phyloP scores from a whole-genome alignment of 2,888 invertebrate genomes.

The Prenolepis imparis region DNA sequence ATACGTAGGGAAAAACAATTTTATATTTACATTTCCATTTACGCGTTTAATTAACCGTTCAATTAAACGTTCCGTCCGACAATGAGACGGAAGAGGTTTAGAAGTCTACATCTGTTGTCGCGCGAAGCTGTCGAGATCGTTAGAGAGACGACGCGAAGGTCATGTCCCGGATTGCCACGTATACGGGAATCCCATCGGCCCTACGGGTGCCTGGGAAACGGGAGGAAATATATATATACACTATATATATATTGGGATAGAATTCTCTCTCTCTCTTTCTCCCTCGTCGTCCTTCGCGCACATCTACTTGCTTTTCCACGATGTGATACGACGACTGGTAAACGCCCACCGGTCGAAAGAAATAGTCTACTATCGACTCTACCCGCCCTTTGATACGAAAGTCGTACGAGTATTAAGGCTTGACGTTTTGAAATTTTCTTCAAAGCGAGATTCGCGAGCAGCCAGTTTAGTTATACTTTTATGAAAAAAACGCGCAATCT shows the following conservation, averaged over 20 bases:
- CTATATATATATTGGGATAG: conserved; percentile 9
- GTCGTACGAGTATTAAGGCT: background rate
- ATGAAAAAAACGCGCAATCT: background rate
- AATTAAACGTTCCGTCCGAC: background rate
- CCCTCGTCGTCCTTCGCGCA: conserved; percentile 9
- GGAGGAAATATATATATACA: background rate
- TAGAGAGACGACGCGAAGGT: conserved; percentile 41
- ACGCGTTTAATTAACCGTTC: background rate
- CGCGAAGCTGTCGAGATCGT: conserved; percentile 11
- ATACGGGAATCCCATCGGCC: conserved; percentile 13
- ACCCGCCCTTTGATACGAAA: conserved; percentile 18
- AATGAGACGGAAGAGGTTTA: background rate
- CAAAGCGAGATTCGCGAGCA: background rate
- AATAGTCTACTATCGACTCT: conserved; percentile 25
- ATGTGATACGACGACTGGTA: background rate
- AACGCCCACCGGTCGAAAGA: conserved; percentile 22
- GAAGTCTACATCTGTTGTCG: conserved; percentile 3
- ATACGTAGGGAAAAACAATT: background rate
- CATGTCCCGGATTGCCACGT: conserved; percentile 43
- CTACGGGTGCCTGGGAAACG: conserved; percentile 22
- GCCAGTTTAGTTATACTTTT: background rate
- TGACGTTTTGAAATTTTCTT: conserved; percentile 7
- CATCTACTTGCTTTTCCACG: conserved; percentile 19
- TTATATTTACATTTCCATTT: background rate
- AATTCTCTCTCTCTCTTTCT: background rate